Evolutionary conservation across 2,888 invertebrate genomes (phyloP), one percentile per base, ranked within the genome.

Genomic region (Eilema depressum): DNA sequence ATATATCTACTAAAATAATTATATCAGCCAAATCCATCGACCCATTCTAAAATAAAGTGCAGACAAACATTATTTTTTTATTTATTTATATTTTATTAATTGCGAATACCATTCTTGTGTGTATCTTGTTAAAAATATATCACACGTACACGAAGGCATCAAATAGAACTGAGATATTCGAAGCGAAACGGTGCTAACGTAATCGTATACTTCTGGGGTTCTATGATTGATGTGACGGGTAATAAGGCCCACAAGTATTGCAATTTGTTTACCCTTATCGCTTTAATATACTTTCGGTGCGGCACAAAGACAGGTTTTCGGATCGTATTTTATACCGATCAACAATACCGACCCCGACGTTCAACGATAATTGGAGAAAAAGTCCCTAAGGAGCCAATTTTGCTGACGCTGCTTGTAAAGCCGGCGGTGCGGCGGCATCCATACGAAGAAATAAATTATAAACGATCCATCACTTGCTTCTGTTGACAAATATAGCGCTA

Each of bases 221-320:
- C 88, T 88, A 93, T 94, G 95, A 95, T 95, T 92, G 94, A 95
- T 95, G 94, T 91, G 94, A 93, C 93, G 92, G 90, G 92, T 94
- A 94, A 94, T 95, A 94, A 94, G 92, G 89, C 89, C 88, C 90
- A 88, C 92, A 93, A 94, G 94, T 90, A 92, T 92, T 92, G 93
- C 94, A 94, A 95, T 95, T 95, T 95, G 95, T 94, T 94, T 94
- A 92, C 94, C 93, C 93, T 94, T 91, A 93, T 92, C 91, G 92
- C 88, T 89, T 90, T 89, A 90, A 91, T 91, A 90, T 90, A 92
- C 88, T 88, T 87, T 87, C 85, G 82, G 83, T 83, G 82, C 83
- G 84, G 84, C 85, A 89, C 85, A 88, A 88, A 88, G 89, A 88
- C 87, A 89, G 89, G 90, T 88, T 89, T 86, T 88, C 87, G 86